Base-by-base conservation (phyloP, 2,113 vertebrate genomes). In the Halcyon malimbica region DNA sequence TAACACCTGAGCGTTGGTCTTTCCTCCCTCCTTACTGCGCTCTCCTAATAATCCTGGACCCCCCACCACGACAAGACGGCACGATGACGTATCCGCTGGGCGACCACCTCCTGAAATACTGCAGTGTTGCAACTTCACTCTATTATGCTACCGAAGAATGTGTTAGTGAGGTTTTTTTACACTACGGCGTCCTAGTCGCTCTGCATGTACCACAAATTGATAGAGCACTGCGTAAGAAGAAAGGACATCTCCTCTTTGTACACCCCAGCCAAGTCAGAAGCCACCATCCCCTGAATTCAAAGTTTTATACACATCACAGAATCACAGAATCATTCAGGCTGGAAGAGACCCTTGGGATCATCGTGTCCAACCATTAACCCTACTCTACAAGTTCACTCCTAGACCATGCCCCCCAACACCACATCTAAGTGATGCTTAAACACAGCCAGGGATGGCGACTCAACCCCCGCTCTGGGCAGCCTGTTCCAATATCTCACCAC, bases 51-150 rank as follows among this genome's bases (percentile, higher is more conserved):
- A 12, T 25, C 29, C 10, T 5, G 2, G 25, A 5, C 13, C 23
- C n/a, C 33, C 4, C n/a, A 3, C 18, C 3, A 28, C 0, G 3
- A 5, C 16, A 33, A 28, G 65, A 42, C 1, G 21, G 26, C 35
- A 21, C 59, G 4, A 3, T 3, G 33, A 37, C 12, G 37, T 10
- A 35, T 2, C 20, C 46, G 10, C 1, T 1, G 48, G 57, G 57
- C 11, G 6, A 65, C 3, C 37, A 8, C 28, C 75, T 9, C 8
- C 70, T 5, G 33, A 31, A 42, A 39, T 3, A 69, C 2, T 1
- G 2, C 69, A 26, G 41, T 1, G 14, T 14, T 77, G 11, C 81
- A 21, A 1, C 57, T 10, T 28, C 73, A 11, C 46, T 28, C 9
- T 23, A 0, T 3, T 8, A 5, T 6, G 13, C 37, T 62, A 15